phyloP scores from a whole-genome alignment of 1,140 invertebrate genomes.

The Magallana ariakensis region DNA sequence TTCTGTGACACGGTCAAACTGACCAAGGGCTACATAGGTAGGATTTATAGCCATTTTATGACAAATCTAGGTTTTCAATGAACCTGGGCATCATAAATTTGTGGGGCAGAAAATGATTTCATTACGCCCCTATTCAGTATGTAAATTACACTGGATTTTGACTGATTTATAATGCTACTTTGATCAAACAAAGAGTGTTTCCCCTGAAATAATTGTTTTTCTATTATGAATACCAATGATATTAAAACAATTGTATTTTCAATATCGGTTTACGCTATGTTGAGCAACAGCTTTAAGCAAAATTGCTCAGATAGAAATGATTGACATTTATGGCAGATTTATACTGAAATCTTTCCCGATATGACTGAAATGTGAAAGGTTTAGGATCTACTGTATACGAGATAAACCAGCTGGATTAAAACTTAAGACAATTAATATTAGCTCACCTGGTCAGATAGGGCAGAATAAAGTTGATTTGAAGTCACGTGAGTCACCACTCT shows the following conservation, averaged over 20 bases:
- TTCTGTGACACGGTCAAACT: slow-evolving; percentile 19
- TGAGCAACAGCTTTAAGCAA: neutral
- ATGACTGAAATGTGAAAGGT: neutral
- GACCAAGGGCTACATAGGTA: slow-evolving; percentile 12
- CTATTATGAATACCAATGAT: slow-evolving; percentile 11
- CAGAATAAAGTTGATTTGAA: slow-evolving; percentile 29
- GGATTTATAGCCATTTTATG: slow-evolving; percentile 24
- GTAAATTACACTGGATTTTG: slow-evolving; percentile 26
- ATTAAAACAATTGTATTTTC: neutral
- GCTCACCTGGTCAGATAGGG: slow-evolving; percentile 4
- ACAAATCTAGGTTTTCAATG: slow-evolving; percentile 33
- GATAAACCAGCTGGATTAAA: neutral
- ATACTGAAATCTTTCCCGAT: neutral
- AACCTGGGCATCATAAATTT: slow-evolving; percentile 14
- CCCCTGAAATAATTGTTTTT: slow-evolving; percentile 7
- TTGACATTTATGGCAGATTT: slow-evolving; percentile 15
- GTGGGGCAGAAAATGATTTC: slow-evolving; percentile 29
- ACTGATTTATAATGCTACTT: neutral
- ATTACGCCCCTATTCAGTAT: slow-evolving; percentile 19
- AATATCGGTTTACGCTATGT: neutral
- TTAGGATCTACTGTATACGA: neutral
- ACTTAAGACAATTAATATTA: no score
- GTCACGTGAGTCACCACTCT: slow-evolving; percentile 21
- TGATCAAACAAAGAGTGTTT: neutral
- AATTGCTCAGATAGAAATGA: neutral